Percentiles rank a stretch among this genome's conserved stretches.
Conservation (phyloP, 1,140 invertebrate species). For the Ericerus pela region DNA sequence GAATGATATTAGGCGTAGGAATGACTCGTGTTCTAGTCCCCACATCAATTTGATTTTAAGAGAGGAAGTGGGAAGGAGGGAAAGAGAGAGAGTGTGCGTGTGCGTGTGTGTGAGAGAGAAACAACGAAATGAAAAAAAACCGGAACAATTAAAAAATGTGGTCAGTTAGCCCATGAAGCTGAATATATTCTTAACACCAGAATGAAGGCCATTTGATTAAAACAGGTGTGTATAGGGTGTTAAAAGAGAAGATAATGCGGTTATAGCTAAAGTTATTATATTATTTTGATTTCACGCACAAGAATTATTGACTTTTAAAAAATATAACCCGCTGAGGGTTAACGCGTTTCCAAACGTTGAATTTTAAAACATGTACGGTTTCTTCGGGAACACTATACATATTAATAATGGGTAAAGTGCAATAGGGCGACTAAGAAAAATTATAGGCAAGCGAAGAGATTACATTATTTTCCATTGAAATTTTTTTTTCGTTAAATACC, state of each 20-base stretch:
- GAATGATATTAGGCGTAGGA: slow-evolving; percentile 11
- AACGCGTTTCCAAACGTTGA: background rate
- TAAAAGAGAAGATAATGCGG: no score
- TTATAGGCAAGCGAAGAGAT: no score
- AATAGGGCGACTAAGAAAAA: no score
- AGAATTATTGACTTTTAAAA: background rate
- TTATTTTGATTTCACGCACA: background rate
- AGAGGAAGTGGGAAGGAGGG: no score
- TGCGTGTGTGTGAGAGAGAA: no score
- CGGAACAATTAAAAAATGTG: slow-evolving; percentile 10
- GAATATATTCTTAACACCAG: background rate
- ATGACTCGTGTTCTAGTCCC: slow-evolving; percentile 8
- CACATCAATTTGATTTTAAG: no score
- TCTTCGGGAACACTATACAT: background rate
- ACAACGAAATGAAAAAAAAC: slow-evolving; percentile 2
- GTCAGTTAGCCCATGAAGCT: slow-evolving; percentile 1
- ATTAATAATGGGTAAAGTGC: no score
- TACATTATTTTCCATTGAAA: no score
- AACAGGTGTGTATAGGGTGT: slow-evolving; percentile 11
- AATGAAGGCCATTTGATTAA: slow-evolving; percentile 5
- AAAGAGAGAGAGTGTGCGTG: no score
- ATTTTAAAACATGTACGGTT: background rate
- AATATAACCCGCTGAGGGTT: background rate
- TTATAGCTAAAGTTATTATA: background rate
- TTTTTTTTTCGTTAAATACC: no score